Base-by-base conservation (phyloP, 2,888 invertebrate genomes). In the Drosophila siamana region DNA sequence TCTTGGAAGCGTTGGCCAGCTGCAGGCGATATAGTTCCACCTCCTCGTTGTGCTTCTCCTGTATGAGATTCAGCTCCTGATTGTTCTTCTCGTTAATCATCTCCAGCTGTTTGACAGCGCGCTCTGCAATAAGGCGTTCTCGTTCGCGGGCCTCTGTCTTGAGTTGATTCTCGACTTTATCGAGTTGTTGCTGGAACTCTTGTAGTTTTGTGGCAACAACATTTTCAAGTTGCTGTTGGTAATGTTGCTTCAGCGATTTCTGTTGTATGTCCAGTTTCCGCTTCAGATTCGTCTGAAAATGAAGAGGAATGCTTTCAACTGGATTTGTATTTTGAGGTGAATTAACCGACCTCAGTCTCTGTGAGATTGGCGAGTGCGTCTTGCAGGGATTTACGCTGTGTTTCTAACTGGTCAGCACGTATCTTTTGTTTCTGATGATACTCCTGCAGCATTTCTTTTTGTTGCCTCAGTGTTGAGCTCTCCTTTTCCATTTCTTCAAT, bases 21-120 rank as follows among this genome's bases (percentile, higher is more conserved):
- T 96, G 95, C 59, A 96, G 92, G 41, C 95, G 93, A 88, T 94
- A 95, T n/a, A 96, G 88, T 71, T 95, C 95, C 3, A 95, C 94
- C 90, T 97, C 96, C 90, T 97, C 96, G 79, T 92, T 94, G 73
- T 97, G 96, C 83, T 96, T 96, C 90, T 96, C 95, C 92, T 96
- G 96, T 51, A 96, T 78, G 24, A 96, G 93, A 83, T 94, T 94
- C n/a, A 96, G 93, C 92, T 97, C 97, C 63, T 96, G 91, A 79
- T 94, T 94, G 90, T 96, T 96, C 78, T 95, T 95, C 76, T 95
- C 94, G 56, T 95, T 94, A 19, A 96, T 93, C 91, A 95, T 93
- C 67, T 94, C 93, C 52, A 96, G 94, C 92, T 96, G 96, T 64
- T 94, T 94, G 11, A 95, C 95, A 33, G 95, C 96, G 0, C 94